Percentiles rank a stretch among this genome's conserved stretches.
phyloP scores from a whole-genome alignment of 1,140 invertebrate species.

The Caerostris darwini region DNA sequence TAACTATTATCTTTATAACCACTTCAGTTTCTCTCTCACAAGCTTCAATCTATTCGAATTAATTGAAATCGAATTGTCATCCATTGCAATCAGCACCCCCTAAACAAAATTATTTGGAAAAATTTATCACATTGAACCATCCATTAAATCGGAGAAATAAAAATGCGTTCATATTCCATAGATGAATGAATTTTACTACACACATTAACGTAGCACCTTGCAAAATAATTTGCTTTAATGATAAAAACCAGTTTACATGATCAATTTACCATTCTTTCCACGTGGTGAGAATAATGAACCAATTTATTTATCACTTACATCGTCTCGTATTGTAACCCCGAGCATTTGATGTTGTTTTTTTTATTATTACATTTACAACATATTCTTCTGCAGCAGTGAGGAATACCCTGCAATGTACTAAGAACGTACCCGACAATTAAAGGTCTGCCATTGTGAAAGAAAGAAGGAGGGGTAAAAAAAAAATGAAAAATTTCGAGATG shows the following conservation, averaged over 20 bases:
- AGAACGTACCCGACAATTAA: conserved; percentile 47
- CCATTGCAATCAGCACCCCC: background rate
- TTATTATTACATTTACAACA: background rate
- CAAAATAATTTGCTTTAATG: conserved; percentile 29
- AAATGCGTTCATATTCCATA: conserved; percentile 16
- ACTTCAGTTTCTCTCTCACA: background rate
- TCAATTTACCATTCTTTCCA: conserved; percentile 29
- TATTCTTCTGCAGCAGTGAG: background rate
- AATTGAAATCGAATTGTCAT: background rate
- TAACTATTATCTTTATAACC: no score
- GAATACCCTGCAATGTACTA: conserved; percentile 7
- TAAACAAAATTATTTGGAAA: conserved; percentile 47
- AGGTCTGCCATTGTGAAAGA: conserved; percentile 30
- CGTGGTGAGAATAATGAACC: conserved; percentile 69
- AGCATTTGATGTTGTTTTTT: background rate
- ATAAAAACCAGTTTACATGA: conserved; percentile 65
- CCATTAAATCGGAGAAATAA: conserved; percentile 21
- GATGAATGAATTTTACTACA: conserved; percentile 59
- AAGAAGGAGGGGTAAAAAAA: background rate
- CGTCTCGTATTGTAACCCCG: conserved; percentile 20
- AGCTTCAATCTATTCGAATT: background rate
- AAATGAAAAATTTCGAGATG: background rate
- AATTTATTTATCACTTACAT: conserved; percentile 72
- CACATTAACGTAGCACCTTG: conserved; percentile 39
- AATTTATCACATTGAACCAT: background rate